phyloP scores from a whole-genome alignment of 2,797 vertebrate species.

The Salmo trutta region DNA sequence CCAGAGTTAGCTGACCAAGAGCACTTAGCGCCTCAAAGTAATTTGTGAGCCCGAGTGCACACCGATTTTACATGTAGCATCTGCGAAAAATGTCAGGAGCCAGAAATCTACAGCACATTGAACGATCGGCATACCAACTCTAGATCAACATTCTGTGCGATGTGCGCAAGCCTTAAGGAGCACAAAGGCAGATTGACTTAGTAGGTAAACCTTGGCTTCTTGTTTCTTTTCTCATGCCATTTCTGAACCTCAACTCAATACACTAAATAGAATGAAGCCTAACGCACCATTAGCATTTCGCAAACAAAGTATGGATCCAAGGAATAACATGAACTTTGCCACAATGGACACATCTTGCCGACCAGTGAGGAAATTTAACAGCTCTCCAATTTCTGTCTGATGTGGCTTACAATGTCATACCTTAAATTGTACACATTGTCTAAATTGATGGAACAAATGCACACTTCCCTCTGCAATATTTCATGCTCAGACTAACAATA shows the following conservation, averaged over 20 bases:
- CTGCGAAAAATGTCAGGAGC: too few species aligned
- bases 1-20: too few species aligned
- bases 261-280: neutral
- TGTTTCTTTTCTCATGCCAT: neutral
- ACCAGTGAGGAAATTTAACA: neutral
- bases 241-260: slow-evolving; percentile 1
- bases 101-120: too few species aligned
- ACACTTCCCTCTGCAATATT: neutral
- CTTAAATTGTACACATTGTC: neutral
- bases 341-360: neutral
- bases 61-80: too few species aligned
- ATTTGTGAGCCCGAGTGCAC: too few species aligned
- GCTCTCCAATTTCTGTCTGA: neutral
- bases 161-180: slow-evolving; percentile 21
- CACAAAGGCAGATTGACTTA: slow-evolving; percentile 53
- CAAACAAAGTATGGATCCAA: slow-evolving; percentile 44
- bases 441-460: neutral
- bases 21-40: too few species aligned
- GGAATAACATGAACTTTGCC: neutral
- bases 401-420: neutral
- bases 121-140: too few species aligned
- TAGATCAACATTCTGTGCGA: too few species aligned
- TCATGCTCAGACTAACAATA: neutral
- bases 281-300: neutral
- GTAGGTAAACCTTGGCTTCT: slow-evolving; percentile 36